phyloP scores from a whole-genome alignment of 2,797 vertebrate genomes.

The Typhlichthys subterraneus region DNA sequence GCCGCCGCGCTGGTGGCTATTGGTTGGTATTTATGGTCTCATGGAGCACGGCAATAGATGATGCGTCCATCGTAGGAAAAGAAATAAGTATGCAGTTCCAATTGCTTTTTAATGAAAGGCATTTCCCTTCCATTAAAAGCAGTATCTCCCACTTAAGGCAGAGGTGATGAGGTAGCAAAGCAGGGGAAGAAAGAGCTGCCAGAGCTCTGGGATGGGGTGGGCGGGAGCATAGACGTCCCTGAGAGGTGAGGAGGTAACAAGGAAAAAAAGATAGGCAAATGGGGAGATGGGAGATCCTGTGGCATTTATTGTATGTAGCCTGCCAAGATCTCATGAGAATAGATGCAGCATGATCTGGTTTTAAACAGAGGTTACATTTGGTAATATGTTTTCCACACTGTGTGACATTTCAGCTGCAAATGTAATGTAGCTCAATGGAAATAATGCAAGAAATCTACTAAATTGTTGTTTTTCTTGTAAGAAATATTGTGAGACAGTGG shows the following conservation, averaged over 20 bases:
- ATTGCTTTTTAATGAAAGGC: conserved; percentile 56
- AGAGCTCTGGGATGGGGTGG: background rate
- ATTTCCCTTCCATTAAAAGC: conserved; percentile 29
- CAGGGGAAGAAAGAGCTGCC: background rate
- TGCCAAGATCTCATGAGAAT: too few relatives aligned
- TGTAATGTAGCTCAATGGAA: too few relatives aligned
- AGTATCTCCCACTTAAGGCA: conserved; percentile 23
- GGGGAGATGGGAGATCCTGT: background rate
- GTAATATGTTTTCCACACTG: too few relatives aligned
- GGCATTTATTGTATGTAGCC: too few relatives aligned
- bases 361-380: too few relatives aligned
- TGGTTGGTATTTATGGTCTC: conserved; percentile 37
- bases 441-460: too few relatives aligned
- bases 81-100: conserved; percentile 31
- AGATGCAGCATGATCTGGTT: too few relatives aligned
- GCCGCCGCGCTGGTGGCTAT: conserved; percentile 29
- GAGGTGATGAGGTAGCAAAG: background rate
- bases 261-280: background rate
- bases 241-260: background rate
- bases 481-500: too few relatives aligned
- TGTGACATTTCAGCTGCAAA: too few relatives aligned
- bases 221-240: background rate
- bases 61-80: conserved; percentile 7
- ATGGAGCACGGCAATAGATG: conserved; percentile 11
- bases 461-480: too few relatives aligned